phyloP scores from a whole-genome alignment of 1,140 invertebrate genomes.

The Medauroidea extradentata region DNA sequence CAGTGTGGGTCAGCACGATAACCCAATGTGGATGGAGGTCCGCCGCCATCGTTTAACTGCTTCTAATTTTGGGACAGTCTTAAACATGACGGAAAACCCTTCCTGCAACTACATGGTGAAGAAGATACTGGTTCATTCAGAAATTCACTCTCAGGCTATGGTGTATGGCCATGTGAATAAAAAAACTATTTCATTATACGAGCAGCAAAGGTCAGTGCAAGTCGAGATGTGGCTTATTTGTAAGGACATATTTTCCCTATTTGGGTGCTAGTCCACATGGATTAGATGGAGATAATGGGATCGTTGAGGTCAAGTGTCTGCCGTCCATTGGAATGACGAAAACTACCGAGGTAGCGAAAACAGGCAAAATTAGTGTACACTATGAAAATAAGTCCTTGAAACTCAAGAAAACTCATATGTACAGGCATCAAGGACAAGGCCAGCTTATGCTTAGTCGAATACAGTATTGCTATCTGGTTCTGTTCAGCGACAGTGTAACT shows the following conservation, averaged over 20 bases:
- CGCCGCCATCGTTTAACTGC: background rate
- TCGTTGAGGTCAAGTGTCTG: background rate
- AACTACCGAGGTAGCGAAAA: background rate
- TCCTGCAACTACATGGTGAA: slow-evolving; percentile 1
- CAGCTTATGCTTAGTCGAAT: background rate
- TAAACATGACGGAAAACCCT: background rate
- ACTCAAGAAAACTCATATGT: background rate
- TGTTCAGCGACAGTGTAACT: background rate
- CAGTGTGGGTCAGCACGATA: no score
- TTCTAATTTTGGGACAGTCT: background rate
- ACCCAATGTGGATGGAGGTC: no score
- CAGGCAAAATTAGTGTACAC: background rate
- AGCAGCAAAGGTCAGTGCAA: background rate
- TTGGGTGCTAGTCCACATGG: background rate
- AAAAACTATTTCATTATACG: background rate
- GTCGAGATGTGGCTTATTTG: background rate
- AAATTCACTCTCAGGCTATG: background rate
- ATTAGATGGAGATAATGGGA: background rate
- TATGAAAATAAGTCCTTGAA: background rate
- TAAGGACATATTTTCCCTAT: background rate
- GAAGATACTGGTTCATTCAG: background rate
- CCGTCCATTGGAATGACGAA: background rate
- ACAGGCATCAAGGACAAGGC: background rate
- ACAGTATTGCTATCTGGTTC: background rate
- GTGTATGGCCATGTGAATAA: background rate